Percentiles rank a stretch among this genome's conserved stretches.
These are phyloP conservation scores for Asarcornis scutulata DNA, from an alignment of 2,113 vertebrate genomes.

Conservation along the genomic window DNA sequence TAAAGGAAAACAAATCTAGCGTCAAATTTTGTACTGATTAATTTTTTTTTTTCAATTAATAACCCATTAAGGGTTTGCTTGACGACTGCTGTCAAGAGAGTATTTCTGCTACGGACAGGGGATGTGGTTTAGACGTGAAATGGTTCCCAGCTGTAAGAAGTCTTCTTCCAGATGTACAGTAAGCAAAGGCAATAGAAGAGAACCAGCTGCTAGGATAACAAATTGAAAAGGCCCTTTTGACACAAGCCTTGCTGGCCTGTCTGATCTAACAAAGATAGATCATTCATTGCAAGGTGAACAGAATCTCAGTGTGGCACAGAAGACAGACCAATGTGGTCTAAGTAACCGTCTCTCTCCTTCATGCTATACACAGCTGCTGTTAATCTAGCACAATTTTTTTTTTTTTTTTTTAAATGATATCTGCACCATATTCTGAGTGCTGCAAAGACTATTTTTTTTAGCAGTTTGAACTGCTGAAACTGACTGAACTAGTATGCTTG, in stretches of 20 bases:
- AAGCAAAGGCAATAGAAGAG: conserved; percentile 72
- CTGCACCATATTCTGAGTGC: not conserved
- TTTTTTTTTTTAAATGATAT: not conserved
- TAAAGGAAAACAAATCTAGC: not conserved
- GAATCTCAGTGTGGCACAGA: conserved; percentile 17
- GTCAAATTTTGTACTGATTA: not conserved
- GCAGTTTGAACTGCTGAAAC: not conserved
- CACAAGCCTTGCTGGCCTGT: conserved; percentile 42
- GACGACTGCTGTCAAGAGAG: conserved; percentile 57
- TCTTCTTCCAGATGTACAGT: conserved; percentile 75
- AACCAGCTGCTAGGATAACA: conserved; percentile 77
- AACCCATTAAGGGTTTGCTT: conserved; percentile 47
- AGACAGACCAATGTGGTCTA: not conserved
- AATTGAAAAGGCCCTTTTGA: conserved; percentile 72
- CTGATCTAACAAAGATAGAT: conserved; percentile 73
- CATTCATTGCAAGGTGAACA: conserved; percentile 67
- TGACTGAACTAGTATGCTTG: not conserved
- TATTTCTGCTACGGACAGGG: conserved; percentile 72
- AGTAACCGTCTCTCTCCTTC: conserved; percentile 8
- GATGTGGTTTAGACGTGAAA: conserved; percentile 77
- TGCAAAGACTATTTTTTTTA: not conserved
- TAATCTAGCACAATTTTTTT: not conserved
- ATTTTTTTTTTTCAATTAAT: conserved; percentile 42
- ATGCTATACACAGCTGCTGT: conserved; percentile 11
- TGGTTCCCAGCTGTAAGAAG: conserved; percentile 80